Evolutionary conservation across 2,113 vertebrate genomes (phyloP).

Genomic region (Cathartes aura): DNA sequence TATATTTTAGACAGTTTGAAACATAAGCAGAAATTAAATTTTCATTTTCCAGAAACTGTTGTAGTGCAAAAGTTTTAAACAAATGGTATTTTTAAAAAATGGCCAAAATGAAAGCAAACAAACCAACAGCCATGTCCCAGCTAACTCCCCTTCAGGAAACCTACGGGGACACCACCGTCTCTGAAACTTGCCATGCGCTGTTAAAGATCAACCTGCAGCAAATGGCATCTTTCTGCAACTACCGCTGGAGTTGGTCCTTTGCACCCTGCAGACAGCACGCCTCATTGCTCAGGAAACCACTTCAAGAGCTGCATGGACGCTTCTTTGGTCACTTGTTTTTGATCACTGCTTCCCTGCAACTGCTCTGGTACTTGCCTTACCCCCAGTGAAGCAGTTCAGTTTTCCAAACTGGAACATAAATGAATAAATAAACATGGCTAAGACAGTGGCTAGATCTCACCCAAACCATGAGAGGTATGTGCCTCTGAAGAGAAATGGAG

Average conservation of each 20-base stretch:
- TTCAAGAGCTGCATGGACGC: rapidly evolving
- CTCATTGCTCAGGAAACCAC: background rate
- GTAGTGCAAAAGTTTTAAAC: background rate
- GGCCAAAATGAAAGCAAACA: background rate
- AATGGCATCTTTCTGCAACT: background rate
- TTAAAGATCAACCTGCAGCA: background rate
- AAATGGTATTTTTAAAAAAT: rapidly evolving
- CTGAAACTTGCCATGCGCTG: rapidly evolving
- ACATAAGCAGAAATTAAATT: background rate
- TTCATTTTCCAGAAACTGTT: background rate
- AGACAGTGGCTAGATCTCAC: background rate
- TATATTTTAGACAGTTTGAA: background rate
- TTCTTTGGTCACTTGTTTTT: background rate
- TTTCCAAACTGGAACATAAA: background rate
- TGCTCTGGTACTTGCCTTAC: background rate
- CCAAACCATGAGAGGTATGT: rapidly evolving
- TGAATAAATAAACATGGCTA: background rate
- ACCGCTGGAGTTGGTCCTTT: background rate
- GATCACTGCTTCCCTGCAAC: background rate
- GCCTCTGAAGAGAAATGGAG: background rate
- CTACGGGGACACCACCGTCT: rapidly evolving
- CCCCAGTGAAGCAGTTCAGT: background rate
- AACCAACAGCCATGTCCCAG: background rate
- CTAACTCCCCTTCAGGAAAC: background rate
- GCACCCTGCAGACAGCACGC: background rate